phyloP scores from a whole-genome alignment of 2,113 vertebrate species.

The Pavo muticus region DNA sequence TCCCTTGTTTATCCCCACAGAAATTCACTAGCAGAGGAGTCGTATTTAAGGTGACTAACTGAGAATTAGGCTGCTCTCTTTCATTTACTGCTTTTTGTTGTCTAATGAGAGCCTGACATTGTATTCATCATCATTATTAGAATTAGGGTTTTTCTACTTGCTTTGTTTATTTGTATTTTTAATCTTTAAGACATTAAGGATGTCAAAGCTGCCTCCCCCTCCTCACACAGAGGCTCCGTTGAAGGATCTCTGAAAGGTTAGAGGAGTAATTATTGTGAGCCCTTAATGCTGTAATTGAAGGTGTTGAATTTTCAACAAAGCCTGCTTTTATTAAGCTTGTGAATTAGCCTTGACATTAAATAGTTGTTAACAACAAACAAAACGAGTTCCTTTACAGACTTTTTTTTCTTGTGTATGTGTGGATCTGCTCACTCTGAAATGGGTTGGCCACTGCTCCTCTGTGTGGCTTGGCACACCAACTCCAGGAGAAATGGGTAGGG shows the following conservation, averaged over 20 bases:
- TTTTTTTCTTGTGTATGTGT: neutral
- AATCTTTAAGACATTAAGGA: neutral
- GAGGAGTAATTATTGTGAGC: neutral
- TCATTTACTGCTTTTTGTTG: constrained; percentile 1
- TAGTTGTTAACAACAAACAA: constrained; percentile 26
- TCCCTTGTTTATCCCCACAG: constrained; percentile 15
- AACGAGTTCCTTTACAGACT: neutral
- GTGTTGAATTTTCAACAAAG: constrained; percentile 55
- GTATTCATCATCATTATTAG: neutral
- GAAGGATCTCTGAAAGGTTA: constrained; percentile 23
- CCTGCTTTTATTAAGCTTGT: constrained; percentile 17
- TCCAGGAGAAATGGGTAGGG: neutral
- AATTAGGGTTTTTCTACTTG: neutral
- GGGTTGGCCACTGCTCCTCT: neutral
- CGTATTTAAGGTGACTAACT: constrained; percentile 11
- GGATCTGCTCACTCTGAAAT: neutral
- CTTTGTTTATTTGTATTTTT: neutral
- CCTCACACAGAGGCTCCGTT: neutral
- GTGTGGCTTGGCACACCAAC: neutral
- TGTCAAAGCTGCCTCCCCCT: neutral
- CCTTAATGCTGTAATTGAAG: constrained; percentile 4
- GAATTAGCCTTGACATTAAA: constrained; percentile 18
- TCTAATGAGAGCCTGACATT: neutral
- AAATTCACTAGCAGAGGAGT: constrained; percentile 22
- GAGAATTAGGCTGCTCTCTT: neutral